phyloP scores from a whole-genome alignment of 2,113 vertebrate species.

The Channa maculata region DNA sequence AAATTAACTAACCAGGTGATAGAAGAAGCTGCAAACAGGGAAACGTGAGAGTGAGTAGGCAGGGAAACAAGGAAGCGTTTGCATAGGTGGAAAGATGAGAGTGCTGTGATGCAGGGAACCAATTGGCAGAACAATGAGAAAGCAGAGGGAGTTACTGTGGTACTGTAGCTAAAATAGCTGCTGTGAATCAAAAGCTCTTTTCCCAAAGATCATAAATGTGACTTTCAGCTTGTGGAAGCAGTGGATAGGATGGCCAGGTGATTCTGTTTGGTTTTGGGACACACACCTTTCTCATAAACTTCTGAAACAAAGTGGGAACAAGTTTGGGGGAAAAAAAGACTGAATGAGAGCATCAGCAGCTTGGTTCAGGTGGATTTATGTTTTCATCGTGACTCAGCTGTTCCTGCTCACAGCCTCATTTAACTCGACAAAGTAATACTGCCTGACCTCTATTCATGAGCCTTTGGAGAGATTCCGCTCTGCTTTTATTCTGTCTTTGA shows the following conservation, averaged over 20 bases:
- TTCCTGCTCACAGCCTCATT: conserved; percentile 11
- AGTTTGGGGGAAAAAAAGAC: neutral
- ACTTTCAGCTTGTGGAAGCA: neutral
- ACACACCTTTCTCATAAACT: neutral
- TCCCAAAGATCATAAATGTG: neutral
- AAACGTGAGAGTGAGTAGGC: neutral
- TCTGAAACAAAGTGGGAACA: neutral
- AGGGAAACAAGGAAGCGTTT: neutral
- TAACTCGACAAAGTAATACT: neutral
- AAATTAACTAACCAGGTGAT: neutral
- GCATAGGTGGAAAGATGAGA: no score
- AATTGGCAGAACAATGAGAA: conserved; percentile 1
- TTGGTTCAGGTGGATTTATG: neutral
- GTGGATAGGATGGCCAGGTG: neutral
- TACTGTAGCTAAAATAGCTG: neutral
- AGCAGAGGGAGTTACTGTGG: neutral
- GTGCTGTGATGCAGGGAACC: neutral
- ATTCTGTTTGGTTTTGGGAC: neutral
- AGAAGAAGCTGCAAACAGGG: neutral
- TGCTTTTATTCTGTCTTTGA: conserved; percentile 39
- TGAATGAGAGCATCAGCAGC: neutral
- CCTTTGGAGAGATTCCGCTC: neutral
- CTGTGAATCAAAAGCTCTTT: neutral
- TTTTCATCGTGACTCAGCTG: neutral
- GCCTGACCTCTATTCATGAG: conserved; percentile 4